Percentiles rank a stretch among this genome's conserved stretches.
Conservation (phyloP, 2,113 vertebrate species). For the Tiliqua scincoides region DNA sequence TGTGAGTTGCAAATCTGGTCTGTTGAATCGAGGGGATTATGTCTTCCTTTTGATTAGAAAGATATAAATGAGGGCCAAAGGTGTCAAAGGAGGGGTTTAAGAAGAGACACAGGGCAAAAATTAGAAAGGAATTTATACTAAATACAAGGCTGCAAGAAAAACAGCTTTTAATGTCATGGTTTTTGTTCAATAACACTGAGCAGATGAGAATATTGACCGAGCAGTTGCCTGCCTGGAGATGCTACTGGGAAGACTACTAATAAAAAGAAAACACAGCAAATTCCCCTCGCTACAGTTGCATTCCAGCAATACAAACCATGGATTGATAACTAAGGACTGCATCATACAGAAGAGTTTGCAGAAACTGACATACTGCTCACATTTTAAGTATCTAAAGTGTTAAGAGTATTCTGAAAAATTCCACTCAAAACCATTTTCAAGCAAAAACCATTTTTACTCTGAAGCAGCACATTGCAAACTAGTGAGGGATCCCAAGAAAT, state of each 20-base stretch:
- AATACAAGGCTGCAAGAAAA: not conserved
- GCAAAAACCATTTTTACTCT: rapidly evolving
- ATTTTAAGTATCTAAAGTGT: not conserved
- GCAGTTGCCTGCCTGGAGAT: not conserved
- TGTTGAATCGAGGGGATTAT: no score
- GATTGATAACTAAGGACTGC: not conserved
- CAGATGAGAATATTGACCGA: not conserved
- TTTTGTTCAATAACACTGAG: rapidly evolving
- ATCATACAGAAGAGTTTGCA: not conserved
- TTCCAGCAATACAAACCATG: not conserved
- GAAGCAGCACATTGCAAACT: not conserved
- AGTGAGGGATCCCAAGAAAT: not conserved
- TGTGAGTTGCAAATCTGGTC: no score
- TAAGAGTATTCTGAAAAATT: not conserved
- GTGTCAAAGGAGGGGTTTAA: no score
- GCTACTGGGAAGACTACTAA: no score
- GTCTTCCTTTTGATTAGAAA: no score
- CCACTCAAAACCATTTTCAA: not conserved
- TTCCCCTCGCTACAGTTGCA: not conserved
- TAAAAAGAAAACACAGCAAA: not conserved
- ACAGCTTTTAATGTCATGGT: not conserved
- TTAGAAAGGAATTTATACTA: no score
- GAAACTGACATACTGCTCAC: not conserved
- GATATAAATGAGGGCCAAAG: no score
- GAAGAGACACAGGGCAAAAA: no score